Evolutionary conservation across 2,113 vertebrate genomes (phyloP), one percentile per base, ranked within the genome.

Genomic region (Chlorocebus sabaeus): DNA sequence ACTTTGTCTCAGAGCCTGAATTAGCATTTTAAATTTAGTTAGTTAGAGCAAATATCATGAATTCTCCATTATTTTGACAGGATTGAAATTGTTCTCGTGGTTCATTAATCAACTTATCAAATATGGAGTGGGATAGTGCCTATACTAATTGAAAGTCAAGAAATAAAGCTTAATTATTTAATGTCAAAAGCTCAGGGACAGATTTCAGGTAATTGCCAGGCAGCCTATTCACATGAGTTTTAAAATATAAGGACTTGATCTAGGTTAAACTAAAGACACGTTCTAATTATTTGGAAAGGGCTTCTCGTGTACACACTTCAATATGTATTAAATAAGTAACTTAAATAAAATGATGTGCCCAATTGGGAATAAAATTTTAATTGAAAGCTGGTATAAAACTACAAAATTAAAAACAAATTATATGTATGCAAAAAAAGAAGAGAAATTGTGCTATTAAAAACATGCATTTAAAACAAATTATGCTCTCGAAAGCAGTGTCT

Each of bases 151-250:
- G 94, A 97, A 98, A 96, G 43, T 85, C n/a, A 93, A 96, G 97
- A 97, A 97, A 97, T 90, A 87, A 89, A 94, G 89, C 90, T 97
- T 98, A 97, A 98, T 97, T 98, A 96, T 97, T 98, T 98, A 98
- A 98, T 98, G 97, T 93, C 95, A 97, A 38, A 83, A 87, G 81
- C 97, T 94, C 82, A 96, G 83, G 95, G 90, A 95, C 82, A 96
- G 81, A 96, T 94, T 97, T 94, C 59, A 96, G 97, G 48, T 91
- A 93, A 83, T 59, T 93, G 22, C 43, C 96, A 48, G 57, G 84
- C 76, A 94, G 70, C 50, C 59, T 95, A 87, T 95, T 96, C 97
- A 95, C 92, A 86, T 83, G 92, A 86, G 61, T 91, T 96, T 97
- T 95, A 93, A 90, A 96, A 97, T 80, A 43, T 30, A 96, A 96